Percentiles rank a stretch among this genome's conserved stretches.
Conservation (phyloP, 2,113 vertebrate genomes). For the Fulmarus glacialis region DNA sequence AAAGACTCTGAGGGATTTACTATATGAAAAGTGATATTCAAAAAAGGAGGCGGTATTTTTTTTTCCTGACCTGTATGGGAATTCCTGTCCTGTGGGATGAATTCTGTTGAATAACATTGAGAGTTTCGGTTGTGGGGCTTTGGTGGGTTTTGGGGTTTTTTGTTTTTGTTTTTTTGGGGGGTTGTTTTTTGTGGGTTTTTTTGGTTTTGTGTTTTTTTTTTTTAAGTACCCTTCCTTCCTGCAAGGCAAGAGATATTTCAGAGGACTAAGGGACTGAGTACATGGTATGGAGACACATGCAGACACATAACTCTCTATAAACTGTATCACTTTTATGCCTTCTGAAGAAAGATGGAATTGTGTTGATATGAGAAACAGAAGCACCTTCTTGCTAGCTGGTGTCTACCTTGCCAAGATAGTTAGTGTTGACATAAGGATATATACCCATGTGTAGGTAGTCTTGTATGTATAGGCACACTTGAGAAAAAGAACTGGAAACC, state of each 20-base stretch:
- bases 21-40: slow-evolving; percentile 42
- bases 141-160: too few species aligned
- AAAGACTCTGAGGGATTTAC: slow-evolving; percentile 53
- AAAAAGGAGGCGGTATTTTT: neutral
- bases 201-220: neutral
- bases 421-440: neutral
- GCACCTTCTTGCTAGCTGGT: neutral
- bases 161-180: neutral
- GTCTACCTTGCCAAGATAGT: neutral
- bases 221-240: neutral
- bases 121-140: neutral
- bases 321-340: neutral
- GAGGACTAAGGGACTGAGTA: neutral
- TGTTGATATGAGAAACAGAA: neutral
- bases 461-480: neutral
- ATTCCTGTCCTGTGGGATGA: slow-evolving; percentile 33
- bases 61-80: slow-evolving; percentile 31
- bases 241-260: neutral
- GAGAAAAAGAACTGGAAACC: neutral
- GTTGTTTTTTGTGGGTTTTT: too few species aligned
- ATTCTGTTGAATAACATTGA: slow-evolving; percentile 18
- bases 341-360: neutral
- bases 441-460: accelerated
- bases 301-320: neutral
- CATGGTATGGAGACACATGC: neutral